Evolutionary conservation across 2,113 vertebrate genomes (phyloP), one percentile per base, ranked within the genome.

Genomic region (Platysternon megacephalum): DNA sequence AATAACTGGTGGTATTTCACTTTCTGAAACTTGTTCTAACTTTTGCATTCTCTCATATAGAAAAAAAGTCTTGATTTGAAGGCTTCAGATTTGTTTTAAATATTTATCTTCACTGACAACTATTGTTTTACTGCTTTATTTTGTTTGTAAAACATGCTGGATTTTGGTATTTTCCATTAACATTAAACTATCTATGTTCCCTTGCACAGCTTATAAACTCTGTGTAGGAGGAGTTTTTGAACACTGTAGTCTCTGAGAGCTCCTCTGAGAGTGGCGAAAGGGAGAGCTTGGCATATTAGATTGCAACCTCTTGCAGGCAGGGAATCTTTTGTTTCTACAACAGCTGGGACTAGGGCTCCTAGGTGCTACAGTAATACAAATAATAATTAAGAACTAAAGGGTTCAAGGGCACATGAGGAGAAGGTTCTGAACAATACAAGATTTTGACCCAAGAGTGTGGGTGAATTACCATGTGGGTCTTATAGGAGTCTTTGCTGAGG

Each of bases 141-240:
- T 88, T 74, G 55, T 83, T 82, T 29, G 1, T 2, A 14, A 58
- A 39, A 48, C 24, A 9, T 24, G 13, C 1, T 28, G 85, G 39
- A 26, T 93, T 48, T 86, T 51, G 56, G 55, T 6, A 2, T 0
- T 1, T 49, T 21, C 81, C 42, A 21, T 46, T 17, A 13, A 19
- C 6, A 10, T 49, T 44, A 46, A 21, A 11, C 1, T 3, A 4
- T 21, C 3, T 5, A 0, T 32, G 26, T 14, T 44, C 32, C 52
- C 84, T 42, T 8, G 52, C 81, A 86, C 35, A 79, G 51, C 42
- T 13, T 8, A 17, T 4, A 32, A 8, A 6, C 52, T 44, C 39
- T 79, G 88, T 21, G 39, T 12, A 76, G 74, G 42, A 78, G 42
- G 11, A 44, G 4, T 5, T 2, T 0, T 17, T 28, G 28, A 7